Percentiles rank a stretch among this genome's conserved stretches.
Evolutionary conservation across 2,888 invertebrate species (phyloP).

Genomic region (Mimachlamys varia): DNA sequence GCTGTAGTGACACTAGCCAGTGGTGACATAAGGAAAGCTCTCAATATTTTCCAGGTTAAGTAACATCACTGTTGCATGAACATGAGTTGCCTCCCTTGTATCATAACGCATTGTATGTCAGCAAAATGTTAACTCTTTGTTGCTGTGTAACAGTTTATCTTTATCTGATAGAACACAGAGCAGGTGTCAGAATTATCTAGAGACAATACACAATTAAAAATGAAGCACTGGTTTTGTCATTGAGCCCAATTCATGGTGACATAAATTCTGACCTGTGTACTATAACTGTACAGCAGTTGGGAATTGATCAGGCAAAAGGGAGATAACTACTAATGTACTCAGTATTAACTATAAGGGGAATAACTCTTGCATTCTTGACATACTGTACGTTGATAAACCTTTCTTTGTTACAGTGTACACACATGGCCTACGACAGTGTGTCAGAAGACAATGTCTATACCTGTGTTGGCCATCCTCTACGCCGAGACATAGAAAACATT

Average conservation of each 20-base stretch:
- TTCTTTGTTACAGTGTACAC: constrained; percentile 87
- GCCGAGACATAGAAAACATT: constrained; percentile 93
- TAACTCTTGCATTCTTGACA: neutral
- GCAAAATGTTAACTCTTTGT: neutral
- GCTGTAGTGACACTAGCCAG: no score
- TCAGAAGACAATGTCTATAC: constrained; percentile 95
- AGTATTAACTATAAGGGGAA: neutral
- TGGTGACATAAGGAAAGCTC: constrained; percentile 98
- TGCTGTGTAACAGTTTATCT: no score
- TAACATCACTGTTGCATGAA: neutral
- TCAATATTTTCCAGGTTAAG: constrained; percentile 93
- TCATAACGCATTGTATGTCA: neutral
- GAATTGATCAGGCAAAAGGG: neutral
- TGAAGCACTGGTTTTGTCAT: no score
- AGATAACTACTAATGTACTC: neutral
- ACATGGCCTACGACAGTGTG: constrained; percentile 94
- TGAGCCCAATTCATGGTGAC: no score
- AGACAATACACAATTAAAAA: no score
- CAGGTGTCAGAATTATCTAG: no score
- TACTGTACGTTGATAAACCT: neutral
- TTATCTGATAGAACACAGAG: no score
- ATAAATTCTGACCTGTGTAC: no score
- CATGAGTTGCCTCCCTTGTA: neutral
- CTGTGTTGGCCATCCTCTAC: constrained; percentile 97
- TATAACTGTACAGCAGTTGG: no score